Conservation (phyloP, 2,797 vertebrate species). For the Sitta carolinensis region DNA sequence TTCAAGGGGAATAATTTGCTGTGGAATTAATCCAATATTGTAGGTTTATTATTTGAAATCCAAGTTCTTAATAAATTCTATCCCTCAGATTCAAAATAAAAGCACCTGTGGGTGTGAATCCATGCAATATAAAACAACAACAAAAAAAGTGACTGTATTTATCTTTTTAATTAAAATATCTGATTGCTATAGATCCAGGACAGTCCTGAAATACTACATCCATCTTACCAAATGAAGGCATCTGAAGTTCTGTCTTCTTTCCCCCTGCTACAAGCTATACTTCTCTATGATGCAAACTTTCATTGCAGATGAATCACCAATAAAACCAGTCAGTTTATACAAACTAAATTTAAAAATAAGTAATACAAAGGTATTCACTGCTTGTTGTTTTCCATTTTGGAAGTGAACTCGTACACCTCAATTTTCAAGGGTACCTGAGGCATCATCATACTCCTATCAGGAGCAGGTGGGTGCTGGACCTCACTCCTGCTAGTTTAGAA, state of each 20-base stretch:
- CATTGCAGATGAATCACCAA: neutral
- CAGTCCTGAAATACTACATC: neutral
- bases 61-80: neutral
- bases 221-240: neutral
- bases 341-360: neutral
- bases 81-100: neutral
- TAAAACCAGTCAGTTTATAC: neutral
- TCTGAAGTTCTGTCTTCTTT: neutral
- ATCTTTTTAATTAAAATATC: slow-evolving; percentile 20
- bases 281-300: neutral
- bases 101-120: neutral
- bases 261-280: neutral
- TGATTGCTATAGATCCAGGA: neutral
- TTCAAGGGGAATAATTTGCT: neutral
- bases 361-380: neutral
- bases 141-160: neutral
- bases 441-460: neutral
- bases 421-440: neutral
- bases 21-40: neutral
- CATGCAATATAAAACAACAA: neutral
- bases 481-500: neutral
- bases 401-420: neutral
- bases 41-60: neutral
- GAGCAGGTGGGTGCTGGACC: fast-evolving
- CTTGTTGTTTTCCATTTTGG: neutral